These are phyloP conservation scores for Cossypha niveicapilla DNA, from an alignment of 2,797 vertebrate genomes.

Conservation along the genomic window DNA sequence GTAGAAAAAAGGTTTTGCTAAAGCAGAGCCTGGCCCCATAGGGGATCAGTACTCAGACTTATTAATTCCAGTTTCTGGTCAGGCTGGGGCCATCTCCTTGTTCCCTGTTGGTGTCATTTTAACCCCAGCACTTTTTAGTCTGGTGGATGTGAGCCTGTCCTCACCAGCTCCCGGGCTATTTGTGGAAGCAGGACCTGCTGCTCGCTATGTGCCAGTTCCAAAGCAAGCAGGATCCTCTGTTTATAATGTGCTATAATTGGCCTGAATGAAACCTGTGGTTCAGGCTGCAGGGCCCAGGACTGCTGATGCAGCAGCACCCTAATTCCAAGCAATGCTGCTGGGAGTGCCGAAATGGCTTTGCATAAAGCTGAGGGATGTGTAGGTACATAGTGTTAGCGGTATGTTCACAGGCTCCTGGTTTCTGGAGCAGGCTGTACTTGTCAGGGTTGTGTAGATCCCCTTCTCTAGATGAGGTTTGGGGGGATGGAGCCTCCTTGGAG, in stretches of 20 bases:
- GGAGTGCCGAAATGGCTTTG: neutral
- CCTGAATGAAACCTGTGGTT: neutral
- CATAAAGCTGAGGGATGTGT: neutral
- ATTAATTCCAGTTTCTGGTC: neutral
- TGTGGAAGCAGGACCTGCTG: neutral
- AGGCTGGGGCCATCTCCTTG: neutral
- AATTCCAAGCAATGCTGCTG: neutral
- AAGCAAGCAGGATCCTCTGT: slow-evolving; percentile 32
- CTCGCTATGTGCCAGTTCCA: neutral
- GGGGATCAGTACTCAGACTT: accelerated
- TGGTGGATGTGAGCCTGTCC: neutral
- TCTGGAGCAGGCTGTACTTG: neutral
- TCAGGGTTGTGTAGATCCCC: neutral
- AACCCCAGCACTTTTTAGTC: neutral
- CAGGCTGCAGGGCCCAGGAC: neutral
- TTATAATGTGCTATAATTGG: slow-evolving; percentile 27
- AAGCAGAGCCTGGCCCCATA: neutral
- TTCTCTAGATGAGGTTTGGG: neutral
- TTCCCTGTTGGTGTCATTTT: neutral
- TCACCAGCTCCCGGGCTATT: neutral
- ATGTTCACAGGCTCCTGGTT: neutral
- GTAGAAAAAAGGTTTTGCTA: neutral
- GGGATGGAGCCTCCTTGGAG: neutral
- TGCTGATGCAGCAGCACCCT: neutral
- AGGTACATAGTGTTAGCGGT: neutral